A percentile compares a stretch with the other conserved stretches of the same genome.
Evolutionary conservation across 1,140 invertebrate genomes (phyloP).

Genomic region (Papilio polyxenes): DNA sequence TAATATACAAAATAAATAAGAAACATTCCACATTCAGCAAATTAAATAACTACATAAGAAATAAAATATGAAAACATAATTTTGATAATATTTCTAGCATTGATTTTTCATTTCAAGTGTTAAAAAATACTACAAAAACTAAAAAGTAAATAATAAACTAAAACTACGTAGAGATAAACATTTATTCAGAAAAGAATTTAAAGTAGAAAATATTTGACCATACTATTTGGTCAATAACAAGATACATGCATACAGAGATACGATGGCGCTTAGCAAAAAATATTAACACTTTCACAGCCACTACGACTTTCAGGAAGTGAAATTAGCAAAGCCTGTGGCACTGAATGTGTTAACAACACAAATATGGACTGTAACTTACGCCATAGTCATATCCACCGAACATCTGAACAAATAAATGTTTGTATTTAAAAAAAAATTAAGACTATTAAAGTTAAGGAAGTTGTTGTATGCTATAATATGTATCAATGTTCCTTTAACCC

Average conservation of each 20-base stretch:
- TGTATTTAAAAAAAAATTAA: slow-evolving; percentile 37
- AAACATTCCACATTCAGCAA: slow-evolving; percentile 25
- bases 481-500: not conserved
- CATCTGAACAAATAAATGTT: slow-evolving; percentile 76
- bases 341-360: slow-evolving; percentile 42
- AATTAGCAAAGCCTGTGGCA: too few species aligned
- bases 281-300: too few species aligned
- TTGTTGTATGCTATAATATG: too few species aligned
- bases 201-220: too few species aligned
- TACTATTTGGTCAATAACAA: slow-evolving; percentile 16
- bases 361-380: slow-evolving; percentile 70
- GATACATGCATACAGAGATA: slow-evolving; percentile 34
- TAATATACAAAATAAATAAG: slow-evolving; percentile 25
- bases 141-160: too few species aligned
- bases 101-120: too few species aligned
- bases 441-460: too few species aligned
- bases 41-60: not conserved
- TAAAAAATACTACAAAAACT: too few species aligned
- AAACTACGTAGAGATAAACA: too few species aligned
- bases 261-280: slow-evolving; percentile 7
- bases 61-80: not conserved
- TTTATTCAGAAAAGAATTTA: too few species aligned
- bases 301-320: too few species aligned
- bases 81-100: too few species aligned
- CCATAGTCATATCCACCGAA: slow-evolving; percentile 80